Evolutionary conservation across 2,888 invertebrate genomes (phyloP).

Genomic region (Pollenia labialis): DNA sequence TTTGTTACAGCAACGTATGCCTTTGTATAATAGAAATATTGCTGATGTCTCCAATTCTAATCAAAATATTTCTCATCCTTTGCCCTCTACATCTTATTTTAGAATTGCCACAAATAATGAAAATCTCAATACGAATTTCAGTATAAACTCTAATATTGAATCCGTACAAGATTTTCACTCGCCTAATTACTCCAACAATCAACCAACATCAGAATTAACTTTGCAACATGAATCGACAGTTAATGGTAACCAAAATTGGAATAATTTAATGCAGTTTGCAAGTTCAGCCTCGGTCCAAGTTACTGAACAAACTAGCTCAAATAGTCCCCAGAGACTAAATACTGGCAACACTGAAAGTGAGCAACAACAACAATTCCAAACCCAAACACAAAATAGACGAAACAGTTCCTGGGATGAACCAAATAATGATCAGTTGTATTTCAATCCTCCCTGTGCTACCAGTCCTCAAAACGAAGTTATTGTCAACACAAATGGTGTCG

Average conservation of each 20-base stretch:
- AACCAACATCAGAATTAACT: background rate
- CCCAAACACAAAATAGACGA: conserved; percentile 35
- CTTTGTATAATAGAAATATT: conserved; percentile 26
- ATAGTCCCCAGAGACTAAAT: conserved; percentile 24
- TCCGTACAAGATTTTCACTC: conserved; percentile 5
- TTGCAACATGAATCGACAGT: background rate
- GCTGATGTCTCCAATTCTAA: conserved; percentile 16
- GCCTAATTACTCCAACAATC: conserved; percentile 22
- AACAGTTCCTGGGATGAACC: conserved; percentile 45
- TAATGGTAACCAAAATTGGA: conserved; percentile 31
- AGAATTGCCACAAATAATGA: conserved; percentile 49
- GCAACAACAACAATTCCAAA: conserved; percentile 39
- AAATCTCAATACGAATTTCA: conserved; percentile 25
- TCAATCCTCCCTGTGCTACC: conserved; percentile 59
- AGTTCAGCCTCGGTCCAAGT: background rate
- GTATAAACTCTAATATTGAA: conserved; percentile 29
- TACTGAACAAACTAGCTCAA: conserved; percentile 24
- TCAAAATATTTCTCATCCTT: conserved; percentile 1
- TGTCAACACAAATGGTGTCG: conserved; percentile 63
- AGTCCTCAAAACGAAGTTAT: conserved; percentile 66
- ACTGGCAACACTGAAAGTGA: conserved; percentile 36
- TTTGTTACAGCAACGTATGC: conserved; percentile 43
- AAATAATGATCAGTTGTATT: conserved; percentile 56
- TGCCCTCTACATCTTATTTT: conserved; percentile 37
- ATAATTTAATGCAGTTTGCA: conserved; percentile 40